Evolutionary conservation across 2,888 invertebrate genomes (phyloP).

Genomic region (Himalopsyche japonica): DNA sequence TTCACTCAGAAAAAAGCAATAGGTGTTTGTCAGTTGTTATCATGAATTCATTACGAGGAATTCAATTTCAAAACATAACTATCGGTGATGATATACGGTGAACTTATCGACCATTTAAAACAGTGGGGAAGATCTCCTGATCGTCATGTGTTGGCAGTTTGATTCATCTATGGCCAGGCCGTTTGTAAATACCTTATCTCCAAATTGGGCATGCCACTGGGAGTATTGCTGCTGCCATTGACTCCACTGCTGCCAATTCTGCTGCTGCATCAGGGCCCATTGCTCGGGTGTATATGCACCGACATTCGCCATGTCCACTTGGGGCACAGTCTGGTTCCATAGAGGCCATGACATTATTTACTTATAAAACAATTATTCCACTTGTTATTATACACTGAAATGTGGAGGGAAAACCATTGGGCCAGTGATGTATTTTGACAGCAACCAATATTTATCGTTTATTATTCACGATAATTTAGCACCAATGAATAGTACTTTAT

Average conservation of each 20-base stretch:
- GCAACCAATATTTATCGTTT: neutral
- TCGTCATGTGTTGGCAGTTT: too few relatives aligned
- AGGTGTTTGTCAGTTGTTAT: too few relatives aligned
- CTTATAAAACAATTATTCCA: neutral
- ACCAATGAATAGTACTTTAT: neutral
- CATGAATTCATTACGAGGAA: too few relatives aligned
- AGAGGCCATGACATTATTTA: conserved; percentile 54
- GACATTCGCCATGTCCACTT: conserved; percentile 32
- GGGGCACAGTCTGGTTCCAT: conserved; percentile 37
- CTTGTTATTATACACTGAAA: neutral
- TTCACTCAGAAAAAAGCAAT: too few relatives aligned
- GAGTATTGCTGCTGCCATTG: conserved; percentile 80
- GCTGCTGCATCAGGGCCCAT: conserved; percentile 71
- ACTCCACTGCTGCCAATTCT: conserved; percentile 74
- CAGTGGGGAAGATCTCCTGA: too few relatives aligned
- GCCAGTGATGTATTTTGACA: neutral
- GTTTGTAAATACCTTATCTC: conserved; percentile 69
- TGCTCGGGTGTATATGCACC: conserved; percentile 65
- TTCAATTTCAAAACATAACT: too few relatives aligned
- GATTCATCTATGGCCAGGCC: too few relatives aligned
- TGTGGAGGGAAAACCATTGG: neutral
- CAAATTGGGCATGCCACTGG: conserved; percentile 69
- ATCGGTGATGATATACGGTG: too few relatives aligned
- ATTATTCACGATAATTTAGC: neutral
- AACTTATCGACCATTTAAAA: too few relatives aligned